phyloP scores from a whole-genome alignment of 2,797 vertebrate genomes.

The Lemur catta region DNA sequence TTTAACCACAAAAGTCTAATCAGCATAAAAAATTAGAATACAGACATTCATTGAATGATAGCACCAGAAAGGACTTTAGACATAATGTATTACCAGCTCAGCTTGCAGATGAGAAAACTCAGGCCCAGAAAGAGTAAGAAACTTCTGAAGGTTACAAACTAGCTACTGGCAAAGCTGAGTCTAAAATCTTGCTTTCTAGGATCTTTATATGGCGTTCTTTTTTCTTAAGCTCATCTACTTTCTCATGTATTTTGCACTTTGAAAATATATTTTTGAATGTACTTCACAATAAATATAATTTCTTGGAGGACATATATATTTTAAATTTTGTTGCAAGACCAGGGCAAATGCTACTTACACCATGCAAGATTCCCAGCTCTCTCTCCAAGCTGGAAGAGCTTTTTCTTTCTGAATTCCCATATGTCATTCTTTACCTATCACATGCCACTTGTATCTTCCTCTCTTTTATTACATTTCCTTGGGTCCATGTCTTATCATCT shows the following conservation, averaged over 20 bases:
- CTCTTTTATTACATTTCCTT: neutral
- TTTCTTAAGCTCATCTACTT: neutral
- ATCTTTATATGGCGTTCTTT: neutral
- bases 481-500: neutral
- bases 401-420: neutral
- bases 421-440: neutral
- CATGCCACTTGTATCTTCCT: neutral
- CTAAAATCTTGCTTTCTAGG: conserved; percentile 9
- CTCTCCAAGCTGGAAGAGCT: neutral
- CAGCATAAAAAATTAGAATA: conserved; percentile 65
- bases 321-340: neutral
- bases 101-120: conserved; percentile 49
- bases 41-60: conserved; percentile 44
- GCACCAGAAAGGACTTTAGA: conserved; percentile 41
- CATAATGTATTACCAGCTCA: conserved; percentile 41
- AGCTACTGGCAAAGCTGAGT: neutral
- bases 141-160: conserved; percentile 46
- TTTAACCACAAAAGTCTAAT: conserved; percentile 64
- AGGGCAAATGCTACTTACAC: neutral
- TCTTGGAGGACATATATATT: neutral
- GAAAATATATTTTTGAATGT: neutral
- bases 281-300: conserved; percentile 23
- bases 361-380: neutral
- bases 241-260: neutral
- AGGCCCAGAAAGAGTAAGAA: conserved; percentile 23